phyloP scores from a whole-genome alignment of 2,797 vertebrate genomes.

The Coracias cyanogaster region DNA sequence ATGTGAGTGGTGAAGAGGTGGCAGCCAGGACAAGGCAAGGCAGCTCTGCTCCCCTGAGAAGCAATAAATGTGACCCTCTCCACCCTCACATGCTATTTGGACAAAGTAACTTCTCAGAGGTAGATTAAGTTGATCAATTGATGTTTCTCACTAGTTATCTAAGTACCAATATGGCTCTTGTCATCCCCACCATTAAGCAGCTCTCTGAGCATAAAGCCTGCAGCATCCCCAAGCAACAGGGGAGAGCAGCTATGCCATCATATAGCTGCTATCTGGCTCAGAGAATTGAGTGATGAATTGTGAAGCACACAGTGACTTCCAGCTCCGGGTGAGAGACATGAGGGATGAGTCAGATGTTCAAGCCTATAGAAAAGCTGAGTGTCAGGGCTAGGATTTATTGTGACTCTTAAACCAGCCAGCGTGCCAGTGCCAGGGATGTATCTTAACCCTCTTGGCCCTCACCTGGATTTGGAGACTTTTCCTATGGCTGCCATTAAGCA shows the following conservation, averaged over 20 bases:
- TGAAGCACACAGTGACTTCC: background rate
- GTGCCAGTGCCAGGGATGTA: background rate
- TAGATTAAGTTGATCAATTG: background rate
- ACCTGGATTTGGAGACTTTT: background rate
- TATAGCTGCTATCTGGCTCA: background rate
- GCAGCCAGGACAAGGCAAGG: background rate
- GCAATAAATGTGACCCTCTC: background rate
- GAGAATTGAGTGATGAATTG: background rate
- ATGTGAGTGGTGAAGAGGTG: background rate
- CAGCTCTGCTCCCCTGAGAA: background rate
- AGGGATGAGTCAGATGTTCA: background rate
- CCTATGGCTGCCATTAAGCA: background rate
- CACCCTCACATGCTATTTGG: accelerated
- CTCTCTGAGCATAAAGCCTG: background rate
- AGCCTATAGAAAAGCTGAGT: background rate
- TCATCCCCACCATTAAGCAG: background rate
- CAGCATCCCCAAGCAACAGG: background rate
- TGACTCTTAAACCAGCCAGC: background rate
- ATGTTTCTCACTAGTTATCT: background rate
- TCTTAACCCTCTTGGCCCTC: background rate
- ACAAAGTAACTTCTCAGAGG: background rate
- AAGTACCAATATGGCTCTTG: background rate
- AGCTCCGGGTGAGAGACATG: background rate
- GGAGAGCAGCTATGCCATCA: background rate
- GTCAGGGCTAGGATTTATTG: background rate